Evolutionary conservation across 37 sponge, comb jelly and placozoan species (phyloP), one percentile per base, ranked within the genome.

Genomic region (Aphrocallistes beatrix): DNA sequence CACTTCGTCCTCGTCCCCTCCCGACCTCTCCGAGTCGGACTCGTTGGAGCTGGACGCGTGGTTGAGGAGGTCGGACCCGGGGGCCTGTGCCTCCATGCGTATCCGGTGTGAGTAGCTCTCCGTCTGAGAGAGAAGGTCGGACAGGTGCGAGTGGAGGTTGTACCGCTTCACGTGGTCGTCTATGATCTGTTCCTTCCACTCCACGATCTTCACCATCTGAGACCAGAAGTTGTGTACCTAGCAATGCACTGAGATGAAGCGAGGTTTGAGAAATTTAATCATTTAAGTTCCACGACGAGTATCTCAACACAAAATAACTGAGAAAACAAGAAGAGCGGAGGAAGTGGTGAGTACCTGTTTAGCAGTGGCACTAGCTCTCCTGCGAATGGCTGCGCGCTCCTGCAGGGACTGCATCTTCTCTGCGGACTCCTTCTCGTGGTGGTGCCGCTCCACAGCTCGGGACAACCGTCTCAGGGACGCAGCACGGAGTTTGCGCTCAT

Each of bases 341-440:
- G 6, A 42, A 16, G 45, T 16, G 13, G 45, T 42, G 13, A 6
- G n/a, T 60, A 98, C 90, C 39, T 98, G 96, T 84, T 95, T 98
- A 3, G 99, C 95, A 83, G 93, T 92, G 23, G 88, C 81, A 37
- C 83, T 89, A 30, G 99, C 99, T 38, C 93, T 95, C 84, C 92
- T 93, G 84, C 81, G 90, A 51, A 98, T 85, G 23, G 83, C 88
- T 38, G 86, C 42, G 38, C 51, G 86, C 83, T 93, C 94, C 37
- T 98, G 94, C 82, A 90, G 90, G 85, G 88, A 87, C 10, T 83
- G 38, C 30, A 83, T 82, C 84, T 83, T 83, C 40, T 91, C 83
- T 81, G 86, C 87, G 39, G 84, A 84, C 82, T 85, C 85, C 37
- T 47, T 85, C 38, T 97, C 94, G 60, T 90, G 90, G 82, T 94